A percentile compares a stretch with the other conserved stretches of the same genome.
These are phyloP conservation scores for Pseudomyrmex pallidus DNA, from an alignment of 1,140 invertebrate species.

Conservation along the genomic window DNA sequence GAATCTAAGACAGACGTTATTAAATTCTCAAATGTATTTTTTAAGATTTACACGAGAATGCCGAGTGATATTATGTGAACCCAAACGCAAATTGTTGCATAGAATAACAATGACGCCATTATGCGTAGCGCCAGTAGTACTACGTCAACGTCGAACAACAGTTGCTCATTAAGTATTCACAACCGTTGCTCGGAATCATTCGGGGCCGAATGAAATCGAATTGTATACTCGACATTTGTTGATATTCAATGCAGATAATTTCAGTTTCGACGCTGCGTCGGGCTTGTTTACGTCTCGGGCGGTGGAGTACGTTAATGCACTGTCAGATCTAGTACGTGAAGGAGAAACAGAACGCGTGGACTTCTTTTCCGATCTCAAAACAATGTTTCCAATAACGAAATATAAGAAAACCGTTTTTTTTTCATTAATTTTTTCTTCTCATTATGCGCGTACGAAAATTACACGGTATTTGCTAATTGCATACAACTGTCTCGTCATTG, in stretches of 20 bases:
- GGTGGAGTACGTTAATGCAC: slow-evolving; percentile 12
- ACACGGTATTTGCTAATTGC: not conserved
- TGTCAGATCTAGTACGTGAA: slow-evolving; percentile 17
- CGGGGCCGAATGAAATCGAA: slow-evolving; percentile 65
- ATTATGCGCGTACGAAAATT: too few species aligned
- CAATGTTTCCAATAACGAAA: too few species aligned
- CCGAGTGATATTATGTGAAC: not conserved
- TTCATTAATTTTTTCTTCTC: not conserved
- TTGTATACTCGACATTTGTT: slow-evolving; percentile 53
- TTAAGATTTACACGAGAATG: slow-evolving; percentile 32
- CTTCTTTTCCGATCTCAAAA: not conserved
- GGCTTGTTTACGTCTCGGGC: slow-evolving; percentile 54
- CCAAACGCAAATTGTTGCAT: slow-evolving; percentile 19
- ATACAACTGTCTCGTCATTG: slow-evolving; percentile 7
- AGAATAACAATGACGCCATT: slow-evolving; percentile 53
- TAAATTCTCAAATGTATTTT: not conserved
- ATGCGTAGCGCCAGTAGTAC: slow-evolving; percentile 12
- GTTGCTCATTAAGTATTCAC: slow-evolving; percentile 64
- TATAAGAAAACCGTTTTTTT: not conserved
- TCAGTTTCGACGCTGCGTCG: slow-evolving; percentile 32
- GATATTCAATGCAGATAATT: slow-evolving; percentile 63
- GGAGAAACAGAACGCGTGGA: slow-evolving; percentile 12
- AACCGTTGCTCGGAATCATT: slow-evolving; percentile 57
- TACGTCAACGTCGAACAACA: slow-evolving; percentile 60
- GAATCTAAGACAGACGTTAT: not conserved